These are phyloP conservation scores for Mormyrus lacerda DNA, from an alignment of 2,113 vertebrate genomes.

Conservation along the genomic window DNA sequence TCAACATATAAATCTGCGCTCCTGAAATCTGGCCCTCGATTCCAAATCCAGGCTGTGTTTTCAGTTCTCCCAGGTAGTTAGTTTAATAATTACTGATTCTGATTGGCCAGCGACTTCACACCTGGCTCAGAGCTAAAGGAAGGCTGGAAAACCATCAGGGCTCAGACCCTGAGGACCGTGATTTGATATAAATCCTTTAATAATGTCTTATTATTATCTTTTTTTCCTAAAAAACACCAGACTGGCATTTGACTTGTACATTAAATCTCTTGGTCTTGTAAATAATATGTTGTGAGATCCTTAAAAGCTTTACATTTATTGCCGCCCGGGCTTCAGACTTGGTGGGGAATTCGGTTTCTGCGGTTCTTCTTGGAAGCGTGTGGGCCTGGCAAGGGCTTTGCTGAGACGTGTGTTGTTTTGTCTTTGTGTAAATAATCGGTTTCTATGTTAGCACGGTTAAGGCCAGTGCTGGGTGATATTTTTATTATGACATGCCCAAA, in stretches of 20 bases:
- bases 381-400: not conserved
- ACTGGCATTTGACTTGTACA: not conserved
- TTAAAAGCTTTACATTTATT: not conserved
- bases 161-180: not conserved
- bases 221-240: not conserved
- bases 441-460: not conserved
- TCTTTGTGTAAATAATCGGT: not conserved
- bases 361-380: not conserved
- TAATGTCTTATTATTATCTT: not conserved
- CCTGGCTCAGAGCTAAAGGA: not conserved
- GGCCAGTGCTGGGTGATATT: not conserved
- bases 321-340: not conserved
- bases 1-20: not conserved
- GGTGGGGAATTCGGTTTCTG: not conserved
- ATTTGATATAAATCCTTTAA: not conserved
- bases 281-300: not conserved
- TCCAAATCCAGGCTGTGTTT: not conserved
- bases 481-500: not conserved
- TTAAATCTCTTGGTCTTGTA: not conserved
- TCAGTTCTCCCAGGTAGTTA: not conserved
- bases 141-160: not conserved
- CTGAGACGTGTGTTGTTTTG: not conserved
- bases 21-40: not conserved
- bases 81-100: not conserved
- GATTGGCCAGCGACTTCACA: not conserved